These are phyloP conservation scores for Decapterus maruadsi DNA, from an alignment of 2,797 vertebrate genomes.

Conservation along the genomic window DNA sequence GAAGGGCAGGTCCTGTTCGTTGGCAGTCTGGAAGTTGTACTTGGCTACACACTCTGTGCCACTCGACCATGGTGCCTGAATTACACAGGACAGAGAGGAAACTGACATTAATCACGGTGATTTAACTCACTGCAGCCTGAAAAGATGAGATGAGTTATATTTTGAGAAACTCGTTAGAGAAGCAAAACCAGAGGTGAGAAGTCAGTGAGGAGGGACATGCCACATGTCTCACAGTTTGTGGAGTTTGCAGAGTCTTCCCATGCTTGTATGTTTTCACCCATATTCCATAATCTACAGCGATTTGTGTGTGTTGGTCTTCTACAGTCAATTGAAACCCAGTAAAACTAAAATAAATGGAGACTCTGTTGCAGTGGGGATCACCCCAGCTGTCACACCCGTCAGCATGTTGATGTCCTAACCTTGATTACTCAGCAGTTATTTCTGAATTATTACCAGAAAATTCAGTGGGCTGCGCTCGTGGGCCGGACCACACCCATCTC, in stretches of 20 bases:
- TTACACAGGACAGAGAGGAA: slow-evolving; percentile 28
- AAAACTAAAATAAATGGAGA: background rate
- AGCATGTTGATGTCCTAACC: no score
- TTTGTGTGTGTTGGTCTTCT: background rate
- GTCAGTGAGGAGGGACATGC: background rate
- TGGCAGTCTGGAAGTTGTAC: slow-evolving; percentile 96
- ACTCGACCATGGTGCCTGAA: slow-evolving; percentile 89
- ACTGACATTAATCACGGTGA: slow-evolving; percentile 3
- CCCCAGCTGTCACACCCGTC: background rate
- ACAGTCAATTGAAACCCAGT: background rate
- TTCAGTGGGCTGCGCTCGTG: no score
- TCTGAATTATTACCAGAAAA: no score
- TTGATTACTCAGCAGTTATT: no score
- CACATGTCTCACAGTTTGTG: background rate
- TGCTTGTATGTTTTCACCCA: background rate
- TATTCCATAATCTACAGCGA: no score
- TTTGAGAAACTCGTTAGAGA: background rate
- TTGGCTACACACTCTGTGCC: slow-evolving; percentile 99
- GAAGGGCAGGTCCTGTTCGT: slow-evolving; percentile 97
- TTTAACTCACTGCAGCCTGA: background rate
- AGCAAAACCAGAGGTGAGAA: background rate
- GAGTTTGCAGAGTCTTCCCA: background rate
- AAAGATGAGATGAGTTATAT: background rate
- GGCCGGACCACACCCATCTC: no score
- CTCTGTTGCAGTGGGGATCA: background rate